phyloP scores from a whole-genome alignment of 2,888 invertebrate species.

The Pantelozetes paolii region DNA sequence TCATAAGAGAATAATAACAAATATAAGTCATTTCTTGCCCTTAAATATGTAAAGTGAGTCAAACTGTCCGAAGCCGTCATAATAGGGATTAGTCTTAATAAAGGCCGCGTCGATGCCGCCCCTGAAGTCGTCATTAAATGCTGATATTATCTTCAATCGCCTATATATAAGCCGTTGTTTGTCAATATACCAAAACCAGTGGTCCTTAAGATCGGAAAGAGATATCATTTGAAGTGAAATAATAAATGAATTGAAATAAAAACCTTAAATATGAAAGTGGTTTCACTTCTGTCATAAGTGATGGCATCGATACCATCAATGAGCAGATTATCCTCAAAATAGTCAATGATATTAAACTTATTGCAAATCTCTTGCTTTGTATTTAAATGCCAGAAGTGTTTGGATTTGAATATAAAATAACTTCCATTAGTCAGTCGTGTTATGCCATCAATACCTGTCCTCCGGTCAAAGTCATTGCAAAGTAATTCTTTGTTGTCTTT shows the following conservation, averaged over 20 bases:
- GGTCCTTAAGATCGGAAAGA: background rate
- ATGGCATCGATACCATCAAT: slow-evolving; percentile 5
- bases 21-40: background rate
- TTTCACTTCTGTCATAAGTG: background rate
- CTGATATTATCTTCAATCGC: background rate
- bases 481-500: background rate
- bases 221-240: background rate
- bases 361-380: background rate
- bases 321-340: background rate
- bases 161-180: no score
- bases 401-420: background rate
- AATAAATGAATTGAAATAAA: background rate
- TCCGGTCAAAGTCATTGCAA: background rate
- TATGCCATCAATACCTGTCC: background rate
- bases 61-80: background rate
- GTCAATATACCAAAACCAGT: background rate
- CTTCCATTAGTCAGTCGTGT: background rate
- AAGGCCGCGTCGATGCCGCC: slow-evolving; percentile 15
- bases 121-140: background rate
- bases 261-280: slow-evolving; percentile 1
- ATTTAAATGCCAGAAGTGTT: background rate
- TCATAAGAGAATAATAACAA: background rate
- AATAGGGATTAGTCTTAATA: background rate
- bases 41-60: background rate
- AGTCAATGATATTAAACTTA: background rate